Base-by-base conservation (phyloP, 1,140 invertebrate species). In the Pseudomyrmex concolor region DNA sequence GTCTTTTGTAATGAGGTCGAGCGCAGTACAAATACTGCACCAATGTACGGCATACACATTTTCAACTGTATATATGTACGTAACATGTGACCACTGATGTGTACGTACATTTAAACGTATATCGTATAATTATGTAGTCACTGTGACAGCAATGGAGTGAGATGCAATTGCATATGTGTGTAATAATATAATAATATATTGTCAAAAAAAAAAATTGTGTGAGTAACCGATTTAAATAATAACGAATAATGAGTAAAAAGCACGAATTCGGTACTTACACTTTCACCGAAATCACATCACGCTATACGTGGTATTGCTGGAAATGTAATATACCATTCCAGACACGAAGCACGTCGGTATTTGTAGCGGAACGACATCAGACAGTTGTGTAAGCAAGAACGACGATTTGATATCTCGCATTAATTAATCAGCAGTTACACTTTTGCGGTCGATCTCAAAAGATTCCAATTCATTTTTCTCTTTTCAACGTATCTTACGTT, bases 211-310 rank as follows among this genome's bases (percentile, higher is more conserved):
- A 34, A 54, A 17, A 2, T 8, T n/a, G 15, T 25, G 25, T n/a
- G 19, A 25, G 19, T 57, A 25, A 48, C 43, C 12, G 10, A 17
- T 34, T 57, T 64, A 19, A 48, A 13, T 60, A 9, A 10, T n/a
- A 17, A 7, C 22, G 2, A 8, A 1, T 12, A n/a, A 48, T 68
- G 22, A 60, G 63, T 15, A 45, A 77, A 81, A 84, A 59, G 15
- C 15, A 34, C 43, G 63, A 88, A 86, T 72, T 78, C 59, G 51
- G 34, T 83, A 84, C 86, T 86, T 81, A 84, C 85, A 81, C 86
- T 86, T 73, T 84, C 67, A 59, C 73, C 71, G 45, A 67, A 15
- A 9, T 8, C 70, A 54, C 25, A 7, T 55, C 70, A n/a, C 57
- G 63, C 34, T 48, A 63, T 64, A 60, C 0, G 43, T 67, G 81